Percentiles rank a stretch among this genome's conserved stretches.
phyloP scores from a whole-genome alignment of 2,888 invertebrate species.

The Melanotus villosus region DNA sequence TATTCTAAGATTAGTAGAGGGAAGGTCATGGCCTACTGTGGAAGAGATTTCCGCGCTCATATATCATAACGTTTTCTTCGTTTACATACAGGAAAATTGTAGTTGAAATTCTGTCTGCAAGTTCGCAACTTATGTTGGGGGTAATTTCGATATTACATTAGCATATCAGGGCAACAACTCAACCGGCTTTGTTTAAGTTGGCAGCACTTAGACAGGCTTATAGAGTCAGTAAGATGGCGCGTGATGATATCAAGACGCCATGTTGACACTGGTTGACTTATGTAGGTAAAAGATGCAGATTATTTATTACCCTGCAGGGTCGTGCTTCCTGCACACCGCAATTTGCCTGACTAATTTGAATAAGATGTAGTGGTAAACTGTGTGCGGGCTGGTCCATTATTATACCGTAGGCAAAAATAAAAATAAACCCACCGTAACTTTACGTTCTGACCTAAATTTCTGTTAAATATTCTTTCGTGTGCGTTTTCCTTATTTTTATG shows the following conservation, averaged over 20 bases:
- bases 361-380: constrained; percentile 25
- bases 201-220: constrained; percentile 47
- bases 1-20: not conserved
- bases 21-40: no score
- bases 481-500: no score
- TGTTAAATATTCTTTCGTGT: not conserved
- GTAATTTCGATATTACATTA: constrained; percentile 49
- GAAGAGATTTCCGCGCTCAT: no score
- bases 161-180: constrained; percentile 50
- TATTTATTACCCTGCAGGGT: constrained; percentile 40
- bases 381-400: not conserved
- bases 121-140: constrained; percentile 38
- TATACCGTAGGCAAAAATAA: not conserved
- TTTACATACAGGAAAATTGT: not conserved
- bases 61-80: no score
- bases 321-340: constrained; percentile 22
- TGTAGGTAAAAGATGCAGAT: constrained; percentile 41
- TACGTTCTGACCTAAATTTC: no score
- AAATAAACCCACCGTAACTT: not conserved
- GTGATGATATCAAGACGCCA: constrained; percentile 51
- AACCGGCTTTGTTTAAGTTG: constrained; percentile 49
- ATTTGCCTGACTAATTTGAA: constrained; percentile 38
- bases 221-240: constrained; percentile 56
- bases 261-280: constrained; percentile 47
- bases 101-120: constrained; percentile 23